phyloP scores from a whole-genome alignment of 2,113 vertebrate species.

The Pardalotus punctatus region DNA sequence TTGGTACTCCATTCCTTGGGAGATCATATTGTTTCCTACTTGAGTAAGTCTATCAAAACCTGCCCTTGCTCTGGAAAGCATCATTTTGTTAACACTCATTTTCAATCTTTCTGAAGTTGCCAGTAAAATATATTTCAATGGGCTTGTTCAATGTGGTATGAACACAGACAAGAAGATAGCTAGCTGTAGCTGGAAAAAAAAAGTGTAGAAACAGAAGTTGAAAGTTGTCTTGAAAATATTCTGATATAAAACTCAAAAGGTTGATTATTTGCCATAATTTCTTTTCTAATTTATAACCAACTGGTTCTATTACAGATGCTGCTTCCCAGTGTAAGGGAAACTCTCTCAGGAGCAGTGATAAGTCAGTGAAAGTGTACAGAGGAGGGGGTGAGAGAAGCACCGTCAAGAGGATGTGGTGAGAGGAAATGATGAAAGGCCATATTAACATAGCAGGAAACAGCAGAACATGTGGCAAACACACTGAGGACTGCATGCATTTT shows the following conservation, averaged over 20 bases:
- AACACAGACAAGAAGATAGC: background rate
- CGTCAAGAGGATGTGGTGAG: constrained; percentile 26
- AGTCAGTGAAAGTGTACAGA: background rate
- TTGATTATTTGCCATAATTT: constrained; percentile 16
- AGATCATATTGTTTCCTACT: constrained; percentile 6
- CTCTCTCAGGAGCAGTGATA: constrained; percentile 4
- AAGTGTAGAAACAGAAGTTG: background rate
- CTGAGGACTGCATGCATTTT: constrained; percentile 21
- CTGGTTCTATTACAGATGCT: background rate
- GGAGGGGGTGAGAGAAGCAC: background rate
- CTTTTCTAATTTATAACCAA: background rate
- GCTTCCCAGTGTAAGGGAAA: background rate
- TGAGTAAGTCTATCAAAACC: constrained; percentile 7
- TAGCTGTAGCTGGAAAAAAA: background rate
- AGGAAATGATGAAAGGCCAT: constrained; percentile 55
- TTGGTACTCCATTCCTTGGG: background rate
- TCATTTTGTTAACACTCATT: constrained; percentile 17
- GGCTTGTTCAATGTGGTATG: background rate
- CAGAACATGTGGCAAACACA: constrained; percentile 50
- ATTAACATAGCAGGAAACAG: constrained; percentile 56
- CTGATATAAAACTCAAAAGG: background rate
- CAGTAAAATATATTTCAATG: constrained; percentile 3
- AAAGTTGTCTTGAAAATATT: background rate
- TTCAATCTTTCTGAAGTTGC: constrained; percentile 6
- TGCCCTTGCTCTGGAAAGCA: background rate